These are phyloP conservation scores for Pseudococcus viburni DNA, from an alignment of 2,888 invertebrate genomes.

Conservation along the genomic window DNA sequence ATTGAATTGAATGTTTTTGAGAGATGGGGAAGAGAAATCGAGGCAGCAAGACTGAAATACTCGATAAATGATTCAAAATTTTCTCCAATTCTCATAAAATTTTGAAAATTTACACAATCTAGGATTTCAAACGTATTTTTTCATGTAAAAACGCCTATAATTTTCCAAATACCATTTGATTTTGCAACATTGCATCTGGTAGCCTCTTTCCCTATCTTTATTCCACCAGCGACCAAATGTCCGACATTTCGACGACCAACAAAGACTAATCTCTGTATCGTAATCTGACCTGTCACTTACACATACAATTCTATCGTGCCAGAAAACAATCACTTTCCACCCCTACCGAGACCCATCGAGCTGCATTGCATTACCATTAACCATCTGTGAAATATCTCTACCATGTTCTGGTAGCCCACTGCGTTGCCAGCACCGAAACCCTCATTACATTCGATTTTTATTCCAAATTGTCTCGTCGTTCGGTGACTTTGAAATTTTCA, in stretches of 20 bases:
- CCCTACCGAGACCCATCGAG: not conserved
- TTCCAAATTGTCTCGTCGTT: constrained; percentile 14
- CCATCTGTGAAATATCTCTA: not conserved
- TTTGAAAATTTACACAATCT: no score
- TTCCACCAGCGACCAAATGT: not conserved
- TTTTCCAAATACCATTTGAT: no score
- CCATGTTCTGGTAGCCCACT: not conserved
- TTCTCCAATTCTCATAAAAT: no score
- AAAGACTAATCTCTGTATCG: not conserved
- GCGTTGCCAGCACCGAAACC: not conserved
- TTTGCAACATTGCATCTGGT: no score
- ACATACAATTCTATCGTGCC: not conserved
- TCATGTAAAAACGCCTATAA: no score
- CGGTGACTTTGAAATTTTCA: not conserved
- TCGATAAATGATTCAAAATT: no score
- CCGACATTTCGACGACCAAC: not conserved
- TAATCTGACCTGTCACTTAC: not conserved
- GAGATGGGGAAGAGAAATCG: no score
- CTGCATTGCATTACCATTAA: not conserved
- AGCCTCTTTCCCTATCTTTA: not conserved
- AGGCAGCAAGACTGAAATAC: no score
- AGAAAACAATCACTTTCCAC: not conserved
- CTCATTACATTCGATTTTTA: not conserved
- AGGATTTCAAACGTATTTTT: no score
- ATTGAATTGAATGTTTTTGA: no score